Base-by-base conservation (phyloP, 1,140 invertebrate genomes). In the Anadara kagoshimensis region DNA sequence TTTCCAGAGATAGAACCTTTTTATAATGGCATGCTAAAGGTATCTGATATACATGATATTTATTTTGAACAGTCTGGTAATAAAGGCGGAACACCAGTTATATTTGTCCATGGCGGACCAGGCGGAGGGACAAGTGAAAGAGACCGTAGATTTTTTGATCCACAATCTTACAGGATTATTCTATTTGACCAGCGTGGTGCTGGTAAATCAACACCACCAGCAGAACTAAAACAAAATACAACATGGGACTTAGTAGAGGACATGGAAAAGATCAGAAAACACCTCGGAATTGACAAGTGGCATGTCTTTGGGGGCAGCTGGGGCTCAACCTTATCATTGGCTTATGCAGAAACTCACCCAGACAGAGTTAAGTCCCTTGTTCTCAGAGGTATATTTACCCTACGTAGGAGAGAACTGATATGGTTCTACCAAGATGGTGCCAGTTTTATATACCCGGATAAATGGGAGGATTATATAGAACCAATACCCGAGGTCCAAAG, bases 351-450 rank as follows among this genome's bases (percentile, higher is more conserved):
- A 69, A 83, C 79, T 10, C 85, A 89, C 64, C 85, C 86, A 43
- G 78, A 84, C 51, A 81, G 79, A 59, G 88, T 89, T 0, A 84
- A 86, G 51, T 86, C 84, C 20, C 66, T 89, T 51, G 73, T 89
- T 18, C 73, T 89, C 7, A 78, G 87, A 49, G 88, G 88, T 53
- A 89, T 89, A 44, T 89, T 89, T 58, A 85, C 80, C 14, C 67
- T 88, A 0, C 78, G 87, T 73, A 87, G 86, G 57, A 54, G 75
- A 59, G 89, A 90, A 61, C 49, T 89, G 29, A 47, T 81, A n/a
- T 90, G 89, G 89, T 86, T 85, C 66, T 88, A 89, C 69, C 87
- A 90, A 69, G 85, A 88, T 65, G 86, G 88, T 29, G 88, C 87
- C 5, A 83, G 78, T 57, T 74, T 79, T 26, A 51, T 90, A 18